A percentile compares a stretch with the other conserved stretches of the same genome.
Conservation (phyloP, 2,797 vertebrate genomes). For the Brachyalestes nurse region DNA sequence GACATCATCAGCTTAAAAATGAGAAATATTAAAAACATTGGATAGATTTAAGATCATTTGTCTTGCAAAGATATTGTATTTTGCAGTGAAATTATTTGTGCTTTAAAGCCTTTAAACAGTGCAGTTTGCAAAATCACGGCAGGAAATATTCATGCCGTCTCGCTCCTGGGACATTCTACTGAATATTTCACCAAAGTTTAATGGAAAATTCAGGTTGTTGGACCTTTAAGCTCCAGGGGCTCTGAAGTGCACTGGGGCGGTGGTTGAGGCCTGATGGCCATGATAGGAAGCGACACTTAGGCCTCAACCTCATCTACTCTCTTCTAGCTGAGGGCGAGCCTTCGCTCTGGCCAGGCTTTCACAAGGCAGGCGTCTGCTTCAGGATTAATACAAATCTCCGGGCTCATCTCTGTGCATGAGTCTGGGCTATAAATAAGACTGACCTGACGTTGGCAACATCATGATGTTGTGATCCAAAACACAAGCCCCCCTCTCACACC, state of each 20-base stretch:
- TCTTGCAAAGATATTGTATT: too few relatives aligned
- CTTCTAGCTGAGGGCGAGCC: background rate
- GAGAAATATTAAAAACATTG: too few relatives aligned
- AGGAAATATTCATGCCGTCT: background rate
- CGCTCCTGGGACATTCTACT: background rate
- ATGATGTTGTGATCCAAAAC: slow-evolving; percentile 9
- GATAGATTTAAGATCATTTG: too few relatives aligned
- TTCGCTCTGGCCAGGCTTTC: background rate
- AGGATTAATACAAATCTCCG: slow-evolving; percentile 36
- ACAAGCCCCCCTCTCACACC: background rate
- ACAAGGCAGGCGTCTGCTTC: background rate
- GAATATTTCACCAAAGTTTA: background rate
- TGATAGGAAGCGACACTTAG: slow-evolving; percentile 13
- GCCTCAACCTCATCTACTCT: slow-evolving; percentile 3
- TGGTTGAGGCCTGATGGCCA: background rate
- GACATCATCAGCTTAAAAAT: too few relatives aligned
- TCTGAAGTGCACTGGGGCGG: background rate
- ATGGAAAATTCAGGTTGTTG: background rate
- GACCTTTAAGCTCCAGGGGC: background rate
- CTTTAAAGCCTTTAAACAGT: too few relatives aligned
- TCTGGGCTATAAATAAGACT: slow-evolving; percentile 26
- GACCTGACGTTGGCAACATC: background rate
- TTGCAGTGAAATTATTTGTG: too few relatives aligned
- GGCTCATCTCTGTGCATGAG: slow-evolving; percentile 1
- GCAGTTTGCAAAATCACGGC: too few relatives aligned